Conservation (phyloP, 1,140 invertebrate species). For the Drosophila persimilis region DNA sequence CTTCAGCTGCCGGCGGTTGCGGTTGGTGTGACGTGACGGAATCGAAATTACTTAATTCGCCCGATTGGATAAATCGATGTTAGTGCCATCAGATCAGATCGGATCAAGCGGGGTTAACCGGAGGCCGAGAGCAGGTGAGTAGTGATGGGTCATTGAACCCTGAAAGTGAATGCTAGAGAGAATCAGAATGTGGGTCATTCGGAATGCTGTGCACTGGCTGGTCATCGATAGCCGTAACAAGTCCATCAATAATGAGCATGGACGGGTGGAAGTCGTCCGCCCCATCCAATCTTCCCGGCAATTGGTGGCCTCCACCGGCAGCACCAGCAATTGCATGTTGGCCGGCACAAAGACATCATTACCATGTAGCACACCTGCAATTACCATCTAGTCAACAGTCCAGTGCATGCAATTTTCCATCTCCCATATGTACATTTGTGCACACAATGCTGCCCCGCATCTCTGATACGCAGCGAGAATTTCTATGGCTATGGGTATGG, state of each 20-base stretch:
- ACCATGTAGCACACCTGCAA: too few species aligned
- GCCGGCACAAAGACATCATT: not conserved
- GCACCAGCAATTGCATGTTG: slow-evolving; percentile 5
- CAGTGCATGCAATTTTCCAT: too few species aligned
- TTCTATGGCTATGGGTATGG: not conserved
- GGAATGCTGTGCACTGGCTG: not conserved
- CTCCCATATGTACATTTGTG: too few species aligned
- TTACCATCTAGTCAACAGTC: too few species aligned
- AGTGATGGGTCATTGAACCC: not conserved
- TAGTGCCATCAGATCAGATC: slow-evolving; percentile 4
- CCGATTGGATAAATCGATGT: slow-evolving; percentile 16
- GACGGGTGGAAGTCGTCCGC: slow-evolving; percentile 17
- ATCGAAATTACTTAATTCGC: slow-evolving; percentile 56
- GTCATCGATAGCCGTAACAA: slow-evolving; percentile 14
- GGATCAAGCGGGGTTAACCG: slow-evolving; percentile 41
- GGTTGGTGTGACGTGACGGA: slow-evolving; percentile 33
- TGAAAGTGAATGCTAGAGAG: not conserved
- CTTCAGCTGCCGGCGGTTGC: slow-evolving; percentile 25
- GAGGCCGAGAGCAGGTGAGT: slow-evolving; percentile 30
- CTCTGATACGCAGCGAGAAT: slow-evolving; percentile 3
- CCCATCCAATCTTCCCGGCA: slow-evolving; percentile 8
- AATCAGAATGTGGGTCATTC: slow-evolving; percentile 29
- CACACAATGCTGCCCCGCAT: not conserved
- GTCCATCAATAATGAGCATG: slow-evolving; percentile 20
- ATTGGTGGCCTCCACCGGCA: slow-evolving; percentile 25